Base-by-base conservation (phyloP, 2,113 vertebrate genomes). In the Antechinus stuartii region DNA sequence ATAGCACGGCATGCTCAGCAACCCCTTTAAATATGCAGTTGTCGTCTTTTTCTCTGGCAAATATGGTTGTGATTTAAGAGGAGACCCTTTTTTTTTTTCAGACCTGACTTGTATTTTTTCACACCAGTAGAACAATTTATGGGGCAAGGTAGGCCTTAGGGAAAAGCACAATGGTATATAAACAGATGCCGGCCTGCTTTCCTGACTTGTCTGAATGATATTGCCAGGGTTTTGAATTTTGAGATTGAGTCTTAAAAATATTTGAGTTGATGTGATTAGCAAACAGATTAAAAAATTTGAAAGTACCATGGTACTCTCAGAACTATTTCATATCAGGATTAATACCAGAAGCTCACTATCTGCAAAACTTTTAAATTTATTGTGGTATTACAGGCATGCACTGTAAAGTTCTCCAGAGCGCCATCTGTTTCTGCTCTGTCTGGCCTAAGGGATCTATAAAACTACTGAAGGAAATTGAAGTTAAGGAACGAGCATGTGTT, bases 401-500 rank as follows among this genome's bases (percentile, higher is more conserved):
- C 93, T 91, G 92, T 94, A 92, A 96, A 97, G 94, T 94, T 97
- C 95, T 97, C 96, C 92, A 61, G 0, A 97, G 94, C 97, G 14
- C 98, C 97, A 98, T 98, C 98, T 98, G 97, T 98, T 98, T 97
- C 97, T 98, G 96, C 97, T 98, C 97, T 97, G 93, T 94, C 89
- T 94, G 94, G 97, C 98, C 95, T 96, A 4, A 8, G 97, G 97
- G 98, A 98, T 97, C 97, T 97, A 97, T 98, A 98, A 98, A 98
- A 98, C 98, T 98, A 96, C 98, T 96, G 97, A 97, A 23, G 89
- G 98, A 98, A 98, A 98, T 96, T 98, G 97, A 98, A 98, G 94
- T 98, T 98, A 98, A 98, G 97, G 96, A 98, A 97, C 89, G 11
- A 98, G 97, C 96, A 91, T 97, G 92, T 98, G 97, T 98, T 98